Percentiles rank a stretch among this genome's conserved stretches.
These are phyloP conservation scores for Dunckerocampus dactyliophorus DNA, from an alignment of 2,113 vertebrate genomes.

Conservation along the genomic window DNA sequence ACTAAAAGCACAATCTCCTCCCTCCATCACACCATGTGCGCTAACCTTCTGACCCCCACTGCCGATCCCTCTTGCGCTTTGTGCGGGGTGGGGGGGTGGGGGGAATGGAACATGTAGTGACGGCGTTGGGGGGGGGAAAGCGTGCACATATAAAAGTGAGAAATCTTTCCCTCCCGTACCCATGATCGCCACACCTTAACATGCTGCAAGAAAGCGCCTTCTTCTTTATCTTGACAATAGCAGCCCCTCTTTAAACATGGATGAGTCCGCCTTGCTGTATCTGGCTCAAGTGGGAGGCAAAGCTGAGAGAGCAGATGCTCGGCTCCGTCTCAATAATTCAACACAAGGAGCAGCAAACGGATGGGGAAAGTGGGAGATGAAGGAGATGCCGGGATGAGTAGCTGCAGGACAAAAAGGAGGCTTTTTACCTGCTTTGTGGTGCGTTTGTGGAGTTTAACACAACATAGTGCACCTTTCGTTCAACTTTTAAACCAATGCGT, in stretches of 20 bases:
- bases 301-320: conserved; percentile 60
- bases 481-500: background rate
- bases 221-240: conserved; percentile 2
- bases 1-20: background rate
- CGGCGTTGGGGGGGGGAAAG: conserved; percentile 17
- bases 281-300: conserved; percentile 42
- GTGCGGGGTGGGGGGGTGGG: conserved; percentile 35
- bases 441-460: too few relatives aligned
- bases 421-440: too few relatives aligned
- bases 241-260: conserved; percentile 70
- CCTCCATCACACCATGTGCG: conserved; percentile 14
- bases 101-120: background rate
- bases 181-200: conserved; percentile 59
- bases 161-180: conserved; percentile 34
- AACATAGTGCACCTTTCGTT: background rate
- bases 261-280: conserved; percentile 59
- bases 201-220: conserved; percentile 60
- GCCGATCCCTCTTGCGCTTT: background rate
- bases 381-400: background rate
- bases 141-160: conserved; percentile 28
- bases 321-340: conserved; percentile 73
- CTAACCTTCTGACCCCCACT: conserved; percentile 45
- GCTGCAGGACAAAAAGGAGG: too few relatives aligned
- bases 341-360: conserved; percentile 42
- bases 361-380: conserved; percentile 6